Percentiles rank a stretch among this genome's conserved stretches.
phyloP scores from a whole-genome alignment of 2,888 invertebrate genomes.

The Orgyia antiqua region DNA sequence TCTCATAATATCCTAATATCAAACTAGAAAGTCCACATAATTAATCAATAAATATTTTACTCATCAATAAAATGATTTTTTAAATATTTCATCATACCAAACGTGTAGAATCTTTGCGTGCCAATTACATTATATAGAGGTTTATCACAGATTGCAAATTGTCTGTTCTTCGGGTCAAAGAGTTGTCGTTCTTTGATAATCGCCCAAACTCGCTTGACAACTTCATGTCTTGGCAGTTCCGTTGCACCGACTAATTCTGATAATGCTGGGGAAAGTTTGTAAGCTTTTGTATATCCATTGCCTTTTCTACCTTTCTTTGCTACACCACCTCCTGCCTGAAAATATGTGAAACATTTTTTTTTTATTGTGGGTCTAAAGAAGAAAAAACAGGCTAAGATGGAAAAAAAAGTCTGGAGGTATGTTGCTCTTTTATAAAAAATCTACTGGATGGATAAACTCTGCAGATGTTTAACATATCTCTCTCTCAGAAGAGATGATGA shows the following conservation, averaged over 20 bases:
- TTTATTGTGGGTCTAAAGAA: too few species aligned
- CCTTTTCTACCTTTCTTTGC: slow-evolving; percentile 48
- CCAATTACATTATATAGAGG: slow-evolving; percentile 93
- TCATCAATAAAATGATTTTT: slow-evolving; percentile 88
- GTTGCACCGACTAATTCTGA: slow-evolving; percentile 91
- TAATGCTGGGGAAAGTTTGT: slow-evolving; percentile 90
- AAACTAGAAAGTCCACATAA: not conserved
- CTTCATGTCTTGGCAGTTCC: slow-evolving; percentile 90
- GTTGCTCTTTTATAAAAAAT: not conserved
- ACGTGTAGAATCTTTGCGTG: slow-evolving; percentile 94
- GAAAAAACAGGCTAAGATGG: too few species aligned
- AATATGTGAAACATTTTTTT: too few species aligned
- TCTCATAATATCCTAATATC: too few species aligned
- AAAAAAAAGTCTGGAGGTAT: not conserved
- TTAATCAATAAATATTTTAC: slow-evolving; percentile 7
- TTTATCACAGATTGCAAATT: slow-evolving; percentile 96
- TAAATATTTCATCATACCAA: slow-evolving; percentile 98
- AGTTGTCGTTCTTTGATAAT: slow-evolving; percentile 93
- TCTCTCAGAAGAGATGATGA: too few species aligned
- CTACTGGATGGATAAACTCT: too few species aligned
- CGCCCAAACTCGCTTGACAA: slow-evolving; percentile 93
- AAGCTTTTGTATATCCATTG: slow-evolving; percentile 90
- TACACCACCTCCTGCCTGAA: slow-evolving; percentile 22
- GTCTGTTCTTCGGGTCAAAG: slow-evolving; percentile 96
- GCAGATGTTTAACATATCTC: too few species aligned